A percentile compares a stretch with the other conserved stretches of the same genome.
Evolutionary conservation across 2,888 invertebrate genomes (phyloP).

Genomic region (Heliconius charithonia): DNA sequence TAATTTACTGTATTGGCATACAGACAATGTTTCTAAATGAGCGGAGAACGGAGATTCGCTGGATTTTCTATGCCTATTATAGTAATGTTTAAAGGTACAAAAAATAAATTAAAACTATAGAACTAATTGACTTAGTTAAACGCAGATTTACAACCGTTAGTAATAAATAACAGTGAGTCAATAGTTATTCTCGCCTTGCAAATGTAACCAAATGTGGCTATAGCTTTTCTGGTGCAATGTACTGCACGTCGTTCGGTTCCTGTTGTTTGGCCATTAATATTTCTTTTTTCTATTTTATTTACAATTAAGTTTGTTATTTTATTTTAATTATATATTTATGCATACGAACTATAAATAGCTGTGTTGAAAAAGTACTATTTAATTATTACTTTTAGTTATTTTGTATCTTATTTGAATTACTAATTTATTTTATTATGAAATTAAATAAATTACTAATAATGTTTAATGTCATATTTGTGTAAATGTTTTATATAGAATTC

Average conservation of each 20-base stretch:
- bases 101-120: neutral
- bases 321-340: neutral
- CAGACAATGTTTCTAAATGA: neutral
- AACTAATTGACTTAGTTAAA: neutral
- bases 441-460: neutral
- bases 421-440: neutral
- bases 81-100: neutral
- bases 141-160: conserved; percentile 40
- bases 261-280: conserved; percentile 47
- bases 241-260: conserved; percentile 48
- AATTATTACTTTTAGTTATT: too few relatives aligned
- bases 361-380: neutral
- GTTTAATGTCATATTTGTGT: neutral
- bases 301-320: too few relatives aligned
- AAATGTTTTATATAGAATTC: too few relatives aligned
- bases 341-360: neutral
- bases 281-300: conserved; percentile 40
- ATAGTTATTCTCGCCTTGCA: conserved; percentile 74
- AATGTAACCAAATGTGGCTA: conserved; percentile 70
- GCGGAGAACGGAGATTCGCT: neutral
- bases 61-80: neutral
- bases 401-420: too few relatives aligned
- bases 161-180: conserved; percentile 78
- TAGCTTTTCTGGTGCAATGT: conserved; percentile 52
- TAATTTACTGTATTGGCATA: neutral